Conservation (phyloP, 2,888 invertebrate genomes). For the Trachelus tabidus region DNA sequence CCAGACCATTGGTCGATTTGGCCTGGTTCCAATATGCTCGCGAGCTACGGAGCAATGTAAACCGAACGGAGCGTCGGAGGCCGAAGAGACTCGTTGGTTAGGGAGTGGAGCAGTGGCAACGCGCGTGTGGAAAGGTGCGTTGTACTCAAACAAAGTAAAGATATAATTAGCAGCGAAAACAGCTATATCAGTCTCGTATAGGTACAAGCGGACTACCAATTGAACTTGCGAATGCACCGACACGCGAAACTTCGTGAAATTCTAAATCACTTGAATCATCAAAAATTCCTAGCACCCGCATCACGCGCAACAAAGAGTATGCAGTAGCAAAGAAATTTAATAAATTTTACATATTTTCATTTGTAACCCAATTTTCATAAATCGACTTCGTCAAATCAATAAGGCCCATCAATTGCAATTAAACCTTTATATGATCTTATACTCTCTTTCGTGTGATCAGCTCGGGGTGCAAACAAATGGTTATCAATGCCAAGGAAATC, state of each 20-base stretch:
- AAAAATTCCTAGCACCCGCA: background rate
- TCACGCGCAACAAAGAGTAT: background rate
- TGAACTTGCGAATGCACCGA: background rate
- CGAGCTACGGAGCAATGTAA: constrained; percentile 34
- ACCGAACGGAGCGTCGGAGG: constrained; percentile 19
- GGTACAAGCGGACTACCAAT: constrained; percentile 24
- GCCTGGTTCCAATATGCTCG: constrained; percentile 49
- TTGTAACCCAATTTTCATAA: background rate
- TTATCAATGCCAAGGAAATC: background rate
- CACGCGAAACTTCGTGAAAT: background rate
- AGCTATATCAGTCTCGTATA: background rate
- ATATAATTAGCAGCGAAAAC: constrained; percentile 54
- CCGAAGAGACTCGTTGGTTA: constrained; percentile 24
- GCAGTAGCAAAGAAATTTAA: background rate
- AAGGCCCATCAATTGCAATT: too few relatives aligned
- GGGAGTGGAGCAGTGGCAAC: constrained; percentile 39
- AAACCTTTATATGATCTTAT: too few relatives aligned
- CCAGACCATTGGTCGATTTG: constrained; percentile 55
- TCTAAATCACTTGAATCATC: background rate
- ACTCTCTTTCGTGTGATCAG: background rate
- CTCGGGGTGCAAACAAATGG: background rate
- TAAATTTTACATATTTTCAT: background rate
- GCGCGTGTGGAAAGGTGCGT: constrained; percentile 62
- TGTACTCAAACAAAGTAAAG: constrained; percentile 65
- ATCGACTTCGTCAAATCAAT: too few relatives aligned